phyloP scores from a whole-genome alignment of 1,140 invertebrate species.

The Melipona quadrifasciata region DNA sequence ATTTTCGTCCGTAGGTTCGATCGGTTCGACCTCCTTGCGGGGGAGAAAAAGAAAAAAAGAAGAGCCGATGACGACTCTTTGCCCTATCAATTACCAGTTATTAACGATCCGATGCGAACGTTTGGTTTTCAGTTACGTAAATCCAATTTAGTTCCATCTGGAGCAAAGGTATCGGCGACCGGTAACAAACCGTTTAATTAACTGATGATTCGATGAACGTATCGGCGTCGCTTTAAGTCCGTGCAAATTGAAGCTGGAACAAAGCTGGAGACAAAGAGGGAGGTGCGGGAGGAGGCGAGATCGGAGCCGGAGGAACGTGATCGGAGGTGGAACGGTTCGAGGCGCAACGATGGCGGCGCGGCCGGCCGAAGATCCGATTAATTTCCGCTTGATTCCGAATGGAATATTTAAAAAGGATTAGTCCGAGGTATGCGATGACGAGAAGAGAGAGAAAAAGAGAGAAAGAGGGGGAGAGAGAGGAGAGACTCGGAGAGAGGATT shows the following conservation, averaged over 20 bases:
- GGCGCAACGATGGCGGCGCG: background rate
- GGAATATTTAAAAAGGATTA: conserved; percentile 73
- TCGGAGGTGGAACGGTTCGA: too few relatives aligned
- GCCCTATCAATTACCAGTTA: conserved; percentile 25
- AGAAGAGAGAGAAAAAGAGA: background rate
- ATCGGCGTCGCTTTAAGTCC: conserved; percentile 39
- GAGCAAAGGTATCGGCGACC: conserved; percentile 27
- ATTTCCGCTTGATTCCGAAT: conserved; percentile 69
- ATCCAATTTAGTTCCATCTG: conserved; percentile 41
- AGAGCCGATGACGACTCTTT: background rate
- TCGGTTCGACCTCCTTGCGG: too few relatives aligned
- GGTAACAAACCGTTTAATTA: conserved; percentile 51
- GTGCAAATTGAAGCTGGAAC: conserved; percentile 40
- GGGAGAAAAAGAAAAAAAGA: too few relatives aligned
- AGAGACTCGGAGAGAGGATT: background rate
- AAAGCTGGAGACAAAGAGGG: background rate
- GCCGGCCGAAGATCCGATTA: conserved; percentile 64
- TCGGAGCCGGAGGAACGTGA: background rate
- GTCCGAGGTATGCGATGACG: conserved; percentile 52
- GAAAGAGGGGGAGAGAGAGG: background rate
- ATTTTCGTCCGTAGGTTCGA: too few relatives aligned
- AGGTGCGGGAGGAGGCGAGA: too few relatives aligned
- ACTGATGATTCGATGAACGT: conserved; percentile 43
- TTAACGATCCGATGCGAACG: conserved; percentile 32
- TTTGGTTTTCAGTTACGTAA: conserved; percentile 24